Conservation (phyloP, 1,140 invertebrate species). For the Lanistes nyassanus region DNA sequence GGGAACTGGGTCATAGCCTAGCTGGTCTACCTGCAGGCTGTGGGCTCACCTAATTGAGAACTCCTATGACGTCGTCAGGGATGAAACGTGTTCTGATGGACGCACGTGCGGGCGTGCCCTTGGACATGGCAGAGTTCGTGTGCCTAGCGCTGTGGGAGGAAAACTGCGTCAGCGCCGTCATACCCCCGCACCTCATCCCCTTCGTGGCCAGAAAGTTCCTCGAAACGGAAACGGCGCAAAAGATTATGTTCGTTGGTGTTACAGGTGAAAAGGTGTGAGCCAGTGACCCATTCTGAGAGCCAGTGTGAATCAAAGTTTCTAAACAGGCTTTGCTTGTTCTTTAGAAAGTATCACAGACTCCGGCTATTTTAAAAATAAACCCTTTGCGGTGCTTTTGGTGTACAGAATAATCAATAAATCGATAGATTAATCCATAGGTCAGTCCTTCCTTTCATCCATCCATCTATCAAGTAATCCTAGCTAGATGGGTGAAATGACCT, state of each 20-base stretch:
- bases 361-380: not conserved
- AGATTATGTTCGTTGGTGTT: not conserved
- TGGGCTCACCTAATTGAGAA: too few species aligned
- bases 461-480: not conserved
- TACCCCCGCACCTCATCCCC: not conserved
- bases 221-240: not conserved
- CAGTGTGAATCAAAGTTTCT: too few species aligned
- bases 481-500: not conserved
- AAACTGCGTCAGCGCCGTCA: not conserved
- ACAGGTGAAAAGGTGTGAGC: constrained; percentile 6
- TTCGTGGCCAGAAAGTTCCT: not conserved
- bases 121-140: not conserved
- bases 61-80: too few species aligned
- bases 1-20: not conserved
- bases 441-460: not conserved
- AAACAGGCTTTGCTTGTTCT: too few species aligned
- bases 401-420: not conserved
- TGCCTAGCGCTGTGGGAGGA: not conserved
- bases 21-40: not conserved
- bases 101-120: not conserved
- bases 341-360: not conserved
- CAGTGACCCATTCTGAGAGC: too few species aligned
- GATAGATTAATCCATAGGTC: not conserved
- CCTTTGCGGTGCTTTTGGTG: not conserved
- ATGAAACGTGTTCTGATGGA: constrained; percentile 14